A percentile compares a stretch with the other conserved stretches of the same genome.
Conservation (phyloP, 2,888 invertebrate species). For the Harmothoe impar region DNA sequence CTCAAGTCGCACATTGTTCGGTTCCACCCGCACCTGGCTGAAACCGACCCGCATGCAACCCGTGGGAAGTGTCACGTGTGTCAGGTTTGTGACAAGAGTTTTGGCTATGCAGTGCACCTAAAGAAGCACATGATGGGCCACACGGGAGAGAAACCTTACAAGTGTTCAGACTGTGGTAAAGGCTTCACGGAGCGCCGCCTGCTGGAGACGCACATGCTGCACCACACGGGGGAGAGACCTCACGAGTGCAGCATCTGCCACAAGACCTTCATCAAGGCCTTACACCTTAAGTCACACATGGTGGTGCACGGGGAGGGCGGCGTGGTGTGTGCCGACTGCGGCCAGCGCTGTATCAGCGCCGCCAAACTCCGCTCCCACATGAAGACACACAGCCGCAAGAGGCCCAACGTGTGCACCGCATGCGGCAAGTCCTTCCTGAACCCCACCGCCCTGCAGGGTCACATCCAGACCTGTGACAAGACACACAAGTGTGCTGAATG, state of each 20-base stretch:
- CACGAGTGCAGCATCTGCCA: neutral
- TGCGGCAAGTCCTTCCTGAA: neutral
- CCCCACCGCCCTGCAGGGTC: neutral
- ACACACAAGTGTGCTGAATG: neutral
- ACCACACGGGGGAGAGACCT: slow-evolving; percentile 28
- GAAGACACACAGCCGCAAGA: neutral
- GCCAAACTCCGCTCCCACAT: neutral
- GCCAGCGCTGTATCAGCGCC: neutral
- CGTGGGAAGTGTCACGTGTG: neutral
- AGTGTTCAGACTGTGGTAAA: slow-evolving; percentile 45
- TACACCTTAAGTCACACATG: neutral
- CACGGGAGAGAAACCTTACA: neutral
- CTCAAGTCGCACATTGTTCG: neutral
- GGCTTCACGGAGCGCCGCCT: neutral
- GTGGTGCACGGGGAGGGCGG: neutral
- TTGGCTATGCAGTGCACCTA: neutral
- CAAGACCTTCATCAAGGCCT: neutral
- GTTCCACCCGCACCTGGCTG: too few species aligned
- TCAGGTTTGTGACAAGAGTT: neutral
- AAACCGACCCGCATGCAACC: too few species aligned
- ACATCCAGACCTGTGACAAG: neutral
- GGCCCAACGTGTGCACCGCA: neutral
- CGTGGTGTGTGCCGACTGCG: neutral
- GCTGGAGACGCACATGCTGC: neutral
- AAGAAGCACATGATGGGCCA: neutral